A percentile compares a stretch with the other conserved stretches of the same genome.
phyloP scores from a whole-genome alignment of 2,888 invertebrate species.

The Lycaena phlaeas region DNA sequence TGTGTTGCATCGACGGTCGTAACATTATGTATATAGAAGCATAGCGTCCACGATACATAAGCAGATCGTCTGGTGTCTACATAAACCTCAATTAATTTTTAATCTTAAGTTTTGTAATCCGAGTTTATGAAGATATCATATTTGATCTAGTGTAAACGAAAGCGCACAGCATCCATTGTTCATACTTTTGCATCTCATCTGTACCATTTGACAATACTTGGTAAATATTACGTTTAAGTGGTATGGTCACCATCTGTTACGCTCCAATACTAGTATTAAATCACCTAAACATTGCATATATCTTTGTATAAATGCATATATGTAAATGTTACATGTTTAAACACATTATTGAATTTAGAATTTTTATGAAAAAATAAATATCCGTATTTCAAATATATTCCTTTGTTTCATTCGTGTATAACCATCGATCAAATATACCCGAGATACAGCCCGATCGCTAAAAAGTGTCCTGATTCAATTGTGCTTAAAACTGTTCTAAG shows the following conservation, averaged over 20 bases:
- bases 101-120: slow-evolving; percentile 18
- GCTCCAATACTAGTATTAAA: slow-evolving; percentile 69
- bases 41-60: not conserved
- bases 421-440: no score
- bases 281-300: slow-evolving; percentile 71
- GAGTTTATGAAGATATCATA: slow-evolving; percentile 48
- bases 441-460: no score
- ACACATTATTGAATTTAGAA: slow-evolving; percentile 75
- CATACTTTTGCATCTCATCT: slow-evolving; percentile 26
- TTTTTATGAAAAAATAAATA: slow-evolving; percentile 75
- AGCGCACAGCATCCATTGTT: slow-evolving; percentile 58
- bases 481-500: no score
- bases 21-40: not conserved
- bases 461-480: no score
- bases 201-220: slow-evolving; percentile 72
- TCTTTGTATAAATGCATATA: slow-evolving; percentile 74
- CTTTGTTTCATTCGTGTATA: slow-evolving; percentile 45
- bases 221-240: slow-evolving; percentile 69
- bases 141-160: slow-evolving; percentile 50
- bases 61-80: not conserved
- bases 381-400: slow-evolving; percentile 72
- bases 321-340: slow-evolving; percentile 74
- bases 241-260: slow-evolving; percentile 59
- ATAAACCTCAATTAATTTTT: not conserved
- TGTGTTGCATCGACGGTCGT: not conserved